These are phyloP conservation scores for Brachyptera putata DNA, from an alignment of 2,888 invertebrate genomes.

Conservation along the genomic window DNA sequence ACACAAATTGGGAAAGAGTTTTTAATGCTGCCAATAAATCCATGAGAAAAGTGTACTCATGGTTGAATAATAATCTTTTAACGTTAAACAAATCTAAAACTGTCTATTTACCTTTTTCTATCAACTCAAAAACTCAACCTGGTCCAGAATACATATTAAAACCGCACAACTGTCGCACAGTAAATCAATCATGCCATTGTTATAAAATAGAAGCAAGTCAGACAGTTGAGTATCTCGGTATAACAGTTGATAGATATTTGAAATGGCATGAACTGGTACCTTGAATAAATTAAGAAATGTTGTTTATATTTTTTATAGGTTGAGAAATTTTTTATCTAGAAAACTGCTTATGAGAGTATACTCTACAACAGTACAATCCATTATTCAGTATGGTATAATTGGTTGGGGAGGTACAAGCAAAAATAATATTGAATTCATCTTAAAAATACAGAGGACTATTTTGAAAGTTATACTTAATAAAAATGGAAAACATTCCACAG, in stretches of 20 bases:
- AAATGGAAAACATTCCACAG: background rate
- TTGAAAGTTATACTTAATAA: background rate
- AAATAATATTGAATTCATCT: background rate
- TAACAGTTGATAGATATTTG: background rate
- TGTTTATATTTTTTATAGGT: slow-evolving; percentile 7
- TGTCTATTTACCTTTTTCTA: background rate
- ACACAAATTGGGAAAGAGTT: too few species aligned
- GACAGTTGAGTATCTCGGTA: slow-evolving; percentile 9
- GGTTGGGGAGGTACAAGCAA: slow-evolving; percentile 2
- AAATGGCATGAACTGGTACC: background rate
- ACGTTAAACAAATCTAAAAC: slow-evolving; percentile 4
- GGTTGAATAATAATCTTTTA: background rate
- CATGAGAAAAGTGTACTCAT: background rate
- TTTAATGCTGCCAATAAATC: background rate
- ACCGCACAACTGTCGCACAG: background rate
- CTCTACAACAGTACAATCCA: background rate
- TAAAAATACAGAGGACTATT: background rate
- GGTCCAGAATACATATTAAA: background rate
- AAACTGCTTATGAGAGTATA: slow-evolving; percentile 1
- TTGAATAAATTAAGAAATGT: background rate
- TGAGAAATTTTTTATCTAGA: background rate
- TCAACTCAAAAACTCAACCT: background rate
- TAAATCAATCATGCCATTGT: background rate
- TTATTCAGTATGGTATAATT: slow-evolving; percentile 12
- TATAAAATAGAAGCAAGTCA: background rate